Base-by-base conservation (phyloP, 2,113 vertebrate species). In the Seriola aureovittata region DNA sequence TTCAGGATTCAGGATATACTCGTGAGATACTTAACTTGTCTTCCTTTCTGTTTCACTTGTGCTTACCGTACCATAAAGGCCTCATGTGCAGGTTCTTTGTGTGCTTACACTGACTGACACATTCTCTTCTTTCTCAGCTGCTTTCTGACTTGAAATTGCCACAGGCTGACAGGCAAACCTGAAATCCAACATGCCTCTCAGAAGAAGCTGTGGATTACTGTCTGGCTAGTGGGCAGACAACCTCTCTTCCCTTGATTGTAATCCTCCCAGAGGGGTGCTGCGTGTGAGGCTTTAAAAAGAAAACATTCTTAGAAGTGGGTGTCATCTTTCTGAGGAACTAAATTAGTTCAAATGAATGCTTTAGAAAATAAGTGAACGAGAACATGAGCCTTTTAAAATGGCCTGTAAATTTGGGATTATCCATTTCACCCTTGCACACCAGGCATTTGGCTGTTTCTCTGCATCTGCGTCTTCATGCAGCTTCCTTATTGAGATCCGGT, bases 161-260 rank as follows among this genome's bases (percentile, higher is more conserved):
- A 9, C 7, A 23, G 60, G 66, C 64, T 71, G 50, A 8, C 17
- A 80, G 9, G 21, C 75, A 54, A 67, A 77, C 62, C 62, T 60
- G 29, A 88, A 85, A 70, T 71, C 48, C 69, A 75, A 60, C 74
- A 63, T 77, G 54, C 52, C 42, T 72, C 38, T 64, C 16, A 13
- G 55, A 16, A 71, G 68, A 65, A 42, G 16, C 58, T n/a, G 50
- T 40, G 62, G 70, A 84, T 73, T 58, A 73, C 64, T 40, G 34
- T 60, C 46, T 74, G 42, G 36, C 70, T 38, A 13, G 66, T 75
- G 55, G 57, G 42, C 75, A 80, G 58, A 23, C 52, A 6, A 8
- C 9, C 14, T 52, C n/a, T 46, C 40, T 48, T 65, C 23, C 46
- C n/a, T 55, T 65, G 55, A 72, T 70, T 14, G 5, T 52, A 52